Percentiles rank a stretch among this genome's conserved stretches.
Evolutionary conservation across 1,140 invertebrate genomes (phyloP).

Genomic region (Hyposmocoma kahamanoa): DNA sequence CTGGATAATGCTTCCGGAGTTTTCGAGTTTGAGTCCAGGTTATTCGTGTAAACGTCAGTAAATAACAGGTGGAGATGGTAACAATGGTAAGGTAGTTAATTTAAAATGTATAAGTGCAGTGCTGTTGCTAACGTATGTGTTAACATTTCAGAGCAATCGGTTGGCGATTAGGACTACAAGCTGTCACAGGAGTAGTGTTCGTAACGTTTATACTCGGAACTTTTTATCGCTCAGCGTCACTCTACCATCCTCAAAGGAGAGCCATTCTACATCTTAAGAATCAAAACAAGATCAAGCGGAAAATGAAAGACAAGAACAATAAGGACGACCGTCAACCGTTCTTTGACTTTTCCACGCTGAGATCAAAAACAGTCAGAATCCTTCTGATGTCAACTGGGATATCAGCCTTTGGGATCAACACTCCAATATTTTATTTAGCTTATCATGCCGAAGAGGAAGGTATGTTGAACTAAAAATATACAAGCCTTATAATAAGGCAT

Average conservation of each 20-base stretch:
- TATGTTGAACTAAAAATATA: slow-evolving; percentile 16
- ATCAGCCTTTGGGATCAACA: slow-evolving; percentile 87
- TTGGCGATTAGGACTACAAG: slow-evolving; percentile 91
- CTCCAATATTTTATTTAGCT: slow-evolving; percentile 89
- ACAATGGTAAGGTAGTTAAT: no score
- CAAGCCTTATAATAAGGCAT: background rate
- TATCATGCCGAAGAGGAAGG: slow-evolving; percentile 85
- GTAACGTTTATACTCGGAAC: slow-evolving; percentile 90
- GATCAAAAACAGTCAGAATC: slow-evolving; percentile 88
- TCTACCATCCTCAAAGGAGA: slow-evolving; percentile 91
- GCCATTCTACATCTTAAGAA: slow-evolving; percentile 94
- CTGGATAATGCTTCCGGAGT: no score
- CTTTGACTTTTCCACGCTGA: slow-evolving; percentile 89
- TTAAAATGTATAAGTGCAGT: no score
- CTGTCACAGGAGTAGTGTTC: slow-evolving; percentile 88
- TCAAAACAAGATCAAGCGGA: slow-evolving; percentile 83
- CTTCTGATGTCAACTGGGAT: slow-evolving; percentile 86
- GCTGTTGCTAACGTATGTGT: background rate
- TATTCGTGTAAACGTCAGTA: no score
- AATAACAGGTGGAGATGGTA: no score
- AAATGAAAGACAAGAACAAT: slow-evolving; percentile 85
- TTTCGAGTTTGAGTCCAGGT: no score
- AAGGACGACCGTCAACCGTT: slow-evolving; percentile 86
- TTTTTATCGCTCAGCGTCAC: slow-evolving; percentile 90
- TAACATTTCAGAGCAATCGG: slow-evolving; percentile 81